Conservation (phyloP, 1,140 invertebrate species). For the Psix sp. region DNA sequence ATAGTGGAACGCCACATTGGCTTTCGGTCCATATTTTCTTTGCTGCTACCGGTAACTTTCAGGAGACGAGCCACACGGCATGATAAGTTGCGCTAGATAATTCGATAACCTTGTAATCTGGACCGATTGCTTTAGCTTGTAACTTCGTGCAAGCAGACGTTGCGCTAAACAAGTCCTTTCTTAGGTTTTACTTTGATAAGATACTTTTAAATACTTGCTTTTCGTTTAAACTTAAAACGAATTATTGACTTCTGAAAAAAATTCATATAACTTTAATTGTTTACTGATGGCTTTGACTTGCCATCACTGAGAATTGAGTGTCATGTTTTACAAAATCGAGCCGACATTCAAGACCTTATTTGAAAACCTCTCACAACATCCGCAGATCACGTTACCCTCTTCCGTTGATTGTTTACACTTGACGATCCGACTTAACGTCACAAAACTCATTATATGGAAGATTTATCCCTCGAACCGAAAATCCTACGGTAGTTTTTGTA, state of each 20-base stretch:
- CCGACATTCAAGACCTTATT: conserved; percentile 40
- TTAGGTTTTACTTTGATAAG: no score
- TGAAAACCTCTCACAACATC: conserved; percentile 47
- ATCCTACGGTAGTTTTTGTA: no score
- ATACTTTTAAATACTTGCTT: no score
- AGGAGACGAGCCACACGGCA: conserved; percentile 3
- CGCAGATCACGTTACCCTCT: conserved; percentile 54
- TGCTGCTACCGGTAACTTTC: conserved; percentile 2
- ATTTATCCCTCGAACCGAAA: no score
- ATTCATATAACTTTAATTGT: not conserved
- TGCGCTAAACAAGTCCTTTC: no score
- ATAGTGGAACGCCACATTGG: conserved; percentile 8
- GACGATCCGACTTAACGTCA: conserved; percentile 42
- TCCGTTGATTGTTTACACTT: conserved; percentile 48
- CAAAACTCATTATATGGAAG: conserved; percentile 34
- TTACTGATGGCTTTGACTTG: conserved; percentile 1
- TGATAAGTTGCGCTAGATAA: conserved; percentile 21
- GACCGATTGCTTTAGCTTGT: conserved; percentile 4
- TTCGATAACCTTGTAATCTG: conserved; percentile 27
- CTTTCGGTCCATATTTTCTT: conserved; percentile 30
- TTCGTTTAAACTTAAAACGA: no score
- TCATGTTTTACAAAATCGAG: conserved; percentile 41
- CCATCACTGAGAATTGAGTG: conserved; percentile 19
- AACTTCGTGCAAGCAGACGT: not conserved
- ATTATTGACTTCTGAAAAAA: no score